A percentile compares a stretch with the other conserved stretches of the same genome.
Conservation (phyloP, 2,113 vertebrate species). For the Zeus faber region DNA sequence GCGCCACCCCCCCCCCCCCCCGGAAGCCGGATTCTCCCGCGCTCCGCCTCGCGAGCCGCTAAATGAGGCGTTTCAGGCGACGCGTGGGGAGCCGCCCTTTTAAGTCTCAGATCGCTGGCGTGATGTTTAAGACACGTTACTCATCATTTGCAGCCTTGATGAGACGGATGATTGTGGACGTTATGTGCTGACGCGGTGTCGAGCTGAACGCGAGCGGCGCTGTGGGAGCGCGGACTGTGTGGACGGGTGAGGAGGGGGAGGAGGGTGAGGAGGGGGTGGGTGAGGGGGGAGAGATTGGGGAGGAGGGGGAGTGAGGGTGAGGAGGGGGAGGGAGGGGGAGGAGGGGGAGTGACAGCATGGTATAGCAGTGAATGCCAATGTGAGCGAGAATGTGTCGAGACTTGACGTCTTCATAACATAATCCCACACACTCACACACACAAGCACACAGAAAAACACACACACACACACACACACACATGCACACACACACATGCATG, state of each 20-base stretch:
- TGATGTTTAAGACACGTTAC: background rate
- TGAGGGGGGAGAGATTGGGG: background rate
- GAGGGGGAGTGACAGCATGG: background rate
- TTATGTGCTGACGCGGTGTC: background rate
- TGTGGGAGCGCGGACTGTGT: background rate
- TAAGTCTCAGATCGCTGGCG: background rate
- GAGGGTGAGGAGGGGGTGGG: background rate
- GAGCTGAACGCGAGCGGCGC: background rate
- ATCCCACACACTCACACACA: too few species aligned
- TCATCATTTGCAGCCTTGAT: background rate
- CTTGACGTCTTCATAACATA: too few species aligned
- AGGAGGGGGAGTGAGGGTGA: background rate
- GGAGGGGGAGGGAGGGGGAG: background rate
- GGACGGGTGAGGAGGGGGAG: background rate
- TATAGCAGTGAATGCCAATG: background rate
- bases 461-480: too few species aligned
- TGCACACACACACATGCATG: too few species aligned
- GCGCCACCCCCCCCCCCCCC: too few species aligned
- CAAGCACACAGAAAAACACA: too few species aligned
- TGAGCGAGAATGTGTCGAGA: background rate
- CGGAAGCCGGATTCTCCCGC: too few species aligned
- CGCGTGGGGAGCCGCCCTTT: background rate
- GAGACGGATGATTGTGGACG: background rate
- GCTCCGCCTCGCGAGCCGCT: too few species aligned
- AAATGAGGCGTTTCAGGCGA: background rate